Conservation (phyloP, 2,113 vertebrate genomes). For the Rhynchopsitta pachyrhyncha region DNA sequence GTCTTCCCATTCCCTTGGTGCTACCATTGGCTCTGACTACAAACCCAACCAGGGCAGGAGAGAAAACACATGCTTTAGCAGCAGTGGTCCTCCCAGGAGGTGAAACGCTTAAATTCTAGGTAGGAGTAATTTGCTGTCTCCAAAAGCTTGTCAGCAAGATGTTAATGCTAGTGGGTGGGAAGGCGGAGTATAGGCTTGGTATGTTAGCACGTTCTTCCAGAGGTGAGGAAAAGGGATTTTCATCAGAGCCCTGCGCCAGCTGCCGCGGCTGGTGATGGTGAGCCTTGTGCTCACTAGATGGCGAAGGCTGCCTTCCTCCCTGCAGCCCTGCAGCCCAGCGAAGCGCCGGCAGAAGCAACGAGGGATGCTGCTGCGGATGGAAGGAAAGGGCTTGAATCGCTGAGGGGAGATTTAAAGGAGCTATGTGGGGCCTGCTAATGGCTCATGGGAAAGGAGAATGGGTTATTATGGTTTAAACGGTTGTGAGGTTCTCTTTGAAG, state of each 20-base stretch:
- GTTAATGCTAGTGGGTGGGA: background rate
- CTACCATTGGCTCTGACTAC: background rate
- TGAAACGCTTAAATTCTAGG: background rate
- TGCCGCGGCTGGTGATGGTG: background rate
- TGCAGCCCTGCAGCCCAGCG: background rate
- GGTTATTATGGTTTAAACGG: background rate
- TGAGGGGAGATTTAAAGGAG: background rate
- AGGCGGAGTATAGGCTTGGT: accelerated
- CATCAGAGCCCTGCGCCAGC: background rate
- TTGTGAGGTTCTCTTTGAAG: background rate
- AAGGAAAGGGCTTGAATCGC: background rate
- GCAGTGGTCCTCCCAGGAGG: background rate
- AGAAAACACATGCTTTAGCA: background rate
- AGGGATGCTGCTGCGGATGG: background rate
- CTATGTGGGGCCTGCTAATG: background rate
- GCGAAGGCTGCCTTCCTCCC: slow-evolving; percentile 49
- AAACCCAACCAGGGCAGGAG: background rate
- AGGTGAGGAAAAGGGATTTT: background rate
- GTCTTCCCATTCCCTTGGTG: background rate
- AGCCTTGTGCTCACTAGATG: slow-evolving; percentile 56
- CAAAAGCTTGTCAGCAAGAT: background rate
- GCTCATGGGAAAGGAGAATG: background rate
- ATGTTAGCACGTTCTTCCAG: background rate
- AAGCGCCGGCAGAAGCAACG: background rate
- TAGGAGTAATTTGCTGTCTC: background rate